Conservation (phyloP, 1,140 invertebrate species). For the Penaeus japonicus region DNA sequence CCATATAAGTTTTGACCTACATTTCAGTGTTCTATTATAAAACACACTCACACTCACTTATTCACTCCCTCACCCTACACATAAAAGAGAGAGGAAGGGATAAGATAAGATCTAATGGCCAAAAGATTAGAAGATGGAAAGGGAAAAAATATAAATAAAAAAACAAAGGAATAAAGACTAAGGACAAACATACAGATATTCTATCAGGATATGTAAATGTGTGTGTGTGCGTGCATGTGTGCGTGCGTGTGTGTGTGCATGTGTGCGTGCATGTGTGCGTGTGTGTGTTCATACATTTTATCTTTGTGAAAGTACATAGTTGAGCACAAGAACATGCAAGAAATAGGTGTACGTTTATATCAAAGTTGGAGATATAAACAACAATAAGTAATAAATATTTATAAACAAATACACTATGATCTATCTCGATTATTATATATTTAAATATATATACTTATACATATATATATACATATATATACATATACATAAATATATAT, state of each 20-base stretch:
- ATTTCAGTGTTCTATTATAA: too few species aligned
- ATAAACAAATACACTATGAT: neutral
- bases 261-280: too few species aligned
- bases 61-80: neutral
- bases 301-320: too few species aligned
- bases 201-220: too few species aligned
- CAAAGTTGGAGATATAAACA: too few species aligned
- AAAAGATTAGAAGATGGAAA: neutral
- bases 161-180: neutral
- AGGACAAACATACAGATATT: neutral
- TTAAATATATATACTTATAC: neutral
- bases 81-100: neutral
- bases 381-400: neutral
- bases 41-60: neutral
- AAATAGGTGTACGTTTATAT: too few species aligned
- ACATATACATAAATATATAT: neutral
- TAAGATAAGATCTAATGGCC: neutral
- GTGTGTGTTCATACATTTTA: too few species aligned
- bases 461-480: neutral
- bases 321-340: too few species aligned
- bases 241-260: too few species aligned
- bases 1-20: too few species aligned
- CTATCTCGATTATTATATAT: neutral
- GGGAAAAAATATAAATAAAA: neutral
- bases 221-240: too few species aligned